Percentiles rank a stretch among this genome's conserved stretches.
Evolutionary conservation across 2,888 invertebrate genomes (phyloP).

Genomic region (Rotaria sp.): DNA sequence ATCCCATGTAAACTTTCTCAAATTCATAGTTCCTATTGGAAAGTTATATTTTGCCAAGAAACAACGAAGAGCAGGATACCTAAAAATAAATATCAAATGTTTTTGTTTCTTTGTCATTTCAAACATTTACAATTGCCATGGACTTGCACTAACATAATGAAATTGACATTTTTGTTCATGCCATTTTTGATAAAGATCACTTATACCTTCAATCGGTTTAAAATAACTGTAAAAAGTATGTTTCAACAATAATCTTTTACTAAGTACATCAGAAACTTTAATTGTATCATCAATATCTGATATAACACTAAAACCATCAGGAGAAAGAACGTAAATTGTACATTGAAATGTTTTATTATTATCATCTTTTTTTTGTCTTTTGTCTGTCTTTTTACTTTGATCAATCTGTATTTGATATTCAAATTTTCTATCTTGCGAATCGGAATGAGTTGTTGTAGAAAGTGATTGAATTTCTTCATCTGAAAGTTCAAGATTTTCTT

Average conservation of each 20-base stretch:
- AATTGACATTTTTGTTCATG: neutral
- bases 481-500: neutral
- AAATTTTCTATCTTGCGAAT: neutral
- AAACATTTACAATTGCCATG: neutral
- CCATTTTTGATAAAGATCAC: slow-evolving; percentile 1
- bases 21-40: neutral
- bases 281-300: slow-evolving; percentile 28
- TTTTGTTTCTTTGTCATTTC: too few relatives aligned
- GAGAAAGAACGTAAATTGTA: neutral
- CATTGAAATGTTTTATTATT: neutral
- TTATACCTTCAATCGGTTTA: neutral
- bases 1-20: neutral
- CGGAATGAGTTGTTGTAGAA: too few relatives aligned
- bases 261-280: neutral
- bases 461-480: neutral
- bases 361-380: too few relatives aligned
- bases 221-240: slow-evolving; percentile 1
- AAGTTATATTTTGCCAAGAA: slow-evolving; percentile 2
- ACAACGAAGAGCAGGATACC: neutral
- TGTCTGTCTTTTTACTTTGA: too few relatives aligned
- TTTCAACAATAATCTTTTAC: neutral
- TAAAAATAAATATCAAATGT: neutral
- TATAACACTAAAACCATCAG: neutral
- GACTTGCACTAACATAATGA: slow-evolving; percentile 12
- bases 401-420: slow-evolving; percentile 13